phyloP scores from a whole-genome alignment of 1,140 invertebrate species.

The Pinna nobilis region DNA sequence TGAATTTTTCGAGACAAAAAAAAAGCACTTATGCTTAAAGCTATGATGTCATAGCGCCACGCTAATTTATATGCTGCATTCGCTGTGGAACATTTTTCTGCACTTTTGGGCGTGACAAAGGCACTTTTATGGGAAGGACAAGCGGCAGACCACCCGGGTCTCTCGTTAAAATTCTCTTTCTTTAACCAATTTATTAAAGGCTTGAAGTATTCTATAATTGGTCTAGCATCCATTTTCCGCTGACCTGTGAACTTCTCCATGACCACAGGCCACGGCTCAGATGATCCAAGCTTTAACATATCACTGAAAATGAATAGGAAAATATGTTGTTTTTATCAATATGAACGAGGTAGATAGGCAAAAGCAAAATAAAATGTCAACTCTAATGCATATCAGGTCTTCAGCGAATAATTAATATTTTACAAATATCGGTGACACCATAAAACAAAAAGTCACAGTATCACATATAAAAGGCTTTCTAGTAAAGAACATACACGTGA shows the following conservation, averaged over 20 bases:
- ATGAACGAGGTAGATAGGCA: neutral
- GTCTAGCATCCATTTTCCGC: constrained; percentile 82
- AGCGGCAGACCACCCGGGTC: constrained; percentile 35
- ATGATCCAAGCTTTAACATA: constrained; percentile 88
- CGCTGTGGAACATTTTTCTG: constrained; percentile 27
- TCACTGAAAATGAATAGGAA: constrained; percentile 75
- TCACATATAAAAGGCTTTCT: no score
- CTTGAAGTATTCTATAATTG: constrained; percentile 77
- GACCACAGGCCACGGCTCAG: constrained; percentile 87
- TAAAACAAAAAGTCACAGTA: no score
- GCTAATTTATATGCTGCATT: constrained; percentile 2
- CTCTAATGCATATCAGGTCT: neutral
- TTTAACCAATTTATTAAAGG: constrained; percentile 85
- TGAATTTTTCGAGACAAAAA: neutral
- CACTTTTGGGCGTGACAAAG: constrained; percentile 9
- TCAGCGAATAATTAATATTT: no score
- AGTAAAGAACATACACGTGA: no score
- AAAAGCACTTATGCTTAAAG: no score
- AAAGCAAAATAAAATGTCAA: neutral
- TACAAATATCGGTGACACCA: no score
- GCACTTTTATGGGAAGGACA: neutral
- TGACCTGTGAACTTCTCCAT: constrained; percentile 88
- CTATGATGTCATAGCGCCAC: constrained; percentile 25
- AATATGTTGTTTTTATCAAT: neutral
- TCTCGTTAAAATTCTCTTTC: constrained; percentile 55